Base-by-base conservation (phyloP, 2,888 invertebrate species). In the Apantesis nais region DNA sequence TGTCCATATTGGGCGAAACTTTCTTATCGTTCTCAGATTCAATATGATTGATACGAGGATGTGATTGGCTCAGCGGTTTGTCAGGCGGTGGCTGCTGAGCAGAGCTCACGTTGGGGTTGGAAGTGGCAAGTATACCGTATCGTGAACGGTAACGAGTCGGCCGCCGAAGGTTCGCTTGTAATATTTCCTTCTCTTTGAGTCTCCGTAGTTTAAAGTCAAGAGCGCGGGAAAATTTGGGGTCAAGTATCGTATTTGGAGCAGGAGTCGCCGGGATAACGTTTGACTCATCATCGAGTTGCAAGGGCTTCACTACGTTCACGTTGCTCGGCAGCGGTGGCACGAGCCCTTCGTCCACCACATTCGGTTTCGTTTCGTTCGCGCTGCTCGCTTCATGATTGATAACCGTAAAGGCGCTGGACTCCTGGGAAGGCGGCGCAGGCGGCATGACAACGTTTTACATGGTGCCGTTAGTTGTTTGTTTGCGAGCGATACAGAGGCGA, bases 161-260 rank as follows among this genome's bases (percentile, higher is more conserved):
- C 0, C 89, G 87, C 14, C 90, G 89, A n/a, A 89, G 85, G 78
- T 92, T 92, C 31, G 89, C 85, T 79, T 89, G 88, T 29, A 90
- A 81, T 34, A 90, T 86, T 81, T 96, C 96, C 78, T 96, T 96
- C 74, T 96, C 96, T 88, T 97, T 97, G 67, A 97, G 94, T 72
- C 96, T 96, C 52, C 96, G 95, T 72, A 98, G 91, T 88, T 97
- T 97, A 61, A 96, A 96, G 87, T 97, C 97, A 73, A 98, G 94
- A 69, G 97, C 96, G 82, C 96, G 96, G 74, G 96, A 96, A 88
- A 97, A 97, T 81, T 96, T 96, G 31, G 93, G 92, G 75, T 94
- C 93, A 73, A 93, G 86, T 65, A 92, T 89, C 41, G 91, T 87
- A 74, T 87, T 87, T 80, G 85, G 67, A 72, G 81, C 68, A 67